phyloP scores from a whole-genome alignment of 2,113 vertebrate genomes.

The Gulo gulo region DNA sequence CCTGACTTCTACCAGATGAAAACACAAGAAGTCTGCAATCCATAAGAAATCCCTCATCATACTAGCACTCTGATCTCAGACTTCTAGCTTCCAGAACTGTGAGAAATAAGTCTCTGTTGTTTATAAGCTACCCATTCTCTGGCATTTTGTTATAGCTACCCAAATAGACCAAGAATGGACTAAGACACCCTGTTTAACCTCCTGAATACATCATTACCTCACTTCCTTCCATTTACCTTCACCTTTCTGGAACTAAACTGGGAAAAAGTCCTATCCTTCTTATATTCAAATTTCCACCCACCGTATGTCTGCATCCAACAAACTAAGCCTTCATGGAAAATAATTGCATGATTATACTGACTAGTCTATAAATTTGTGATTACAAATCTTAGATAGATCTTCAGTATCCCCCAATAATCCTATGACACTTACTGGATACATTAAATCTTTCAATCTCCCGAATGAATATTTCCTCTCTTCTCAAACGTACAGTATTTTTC shows the following conservation, averaged over 20 bases:
- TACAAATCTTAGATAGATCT: neutral
- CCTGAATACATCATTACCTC: neutral
- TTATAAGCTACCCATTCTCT: neutral
- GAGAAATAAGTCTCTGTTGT: neutral
- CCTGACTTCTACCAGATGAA: neutral
- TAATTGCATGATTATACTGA: neutral
- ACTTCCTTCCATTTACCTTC: neutral
- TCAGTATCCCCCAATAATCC: neutral
- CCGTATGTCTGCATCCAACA: neutral
- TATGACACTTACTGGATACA: neutral
- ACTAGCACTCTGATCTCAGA: neutral
- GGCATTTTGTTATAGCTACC: neutral
- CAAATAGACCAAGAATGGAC: neutral
- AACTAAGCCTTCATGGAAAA: neutral
- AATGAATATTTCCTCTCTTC: neutral
- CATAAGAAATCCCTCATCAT: neutral
- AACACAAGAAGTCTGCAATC: neutral
- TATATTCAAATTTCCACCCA: neutral
- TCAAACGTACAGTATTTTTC: neutral
- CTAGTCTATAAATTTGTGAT: neutral
- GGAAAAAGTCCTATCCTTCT: neutral
- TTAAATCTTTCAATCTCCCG: neutral
- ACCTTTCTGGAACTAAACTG: neutral
- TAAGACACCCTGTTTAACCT: neutral
- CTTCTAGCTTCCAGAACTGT: neutral